Base-by-base conservation (phyloP, 2,113 vertebrate species). In the Balaenoptera acutorostrata region DNA sequence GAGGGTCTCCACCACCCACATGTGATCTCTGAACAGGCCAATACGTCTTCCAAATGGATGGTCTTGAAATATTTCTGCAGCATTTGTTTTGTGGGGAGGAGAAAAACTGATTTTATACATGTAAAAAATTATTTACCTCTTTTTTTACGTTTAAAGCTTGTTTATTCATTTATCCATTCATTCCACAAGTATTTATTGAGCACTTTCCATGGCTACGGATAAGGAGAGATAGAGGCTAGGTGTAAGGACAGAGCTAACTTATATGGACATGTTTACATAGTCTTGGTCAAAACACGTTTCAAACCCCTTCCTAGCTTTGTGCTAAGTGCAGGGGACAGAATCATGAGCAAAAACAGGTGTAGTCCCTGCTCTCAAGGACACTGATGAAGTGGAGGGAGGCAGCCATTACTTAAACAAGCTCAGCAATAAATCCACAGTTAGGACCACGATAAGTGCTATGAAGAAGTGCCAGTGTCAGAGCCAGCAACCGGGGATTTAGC, bases 321-420 rank as follows among this genome's bases (percentile, higher is more conserved):
- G 69, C 75, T 66, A 59, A 94, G 69, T 0, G 4, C 90, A 39
- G 17, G 88, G 25, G 52, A 55, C 64, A 94, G 96, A 82, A 39
- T 4, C 20, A 64, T 66, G 94, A 96, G 88, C 41, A 66, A 90
- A 94, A 71, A 11, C 94, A 96, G 88, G 86, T 3, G 17, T 1
- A 20, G 80, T 14, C 74, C 33, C 78, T 71, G 64, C 31, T 21
- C 80, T 83, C 33, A 4, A 57, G 49, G 78, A 36, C 6, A 4
- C 46, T 21, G n/a, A 31, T 17, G 55, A 83, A 49, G 77, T 2
- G 8, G 27, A 21, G 59, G 81, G 68, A 93, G 94, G 57, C 27
- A 39, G 55, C 57, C 33, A 0, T 74, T 25, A 68, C 86, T 82
- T 59, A 36, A 39, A 87, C 55, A 61, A 93, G 55, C 78, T 85